A percentile compares a stretch with the other conserved stretches of the same genome.
Conservation (phyloP, 2,888 invertebrate species). For the Nipponacmea schrenckii region DNA sequence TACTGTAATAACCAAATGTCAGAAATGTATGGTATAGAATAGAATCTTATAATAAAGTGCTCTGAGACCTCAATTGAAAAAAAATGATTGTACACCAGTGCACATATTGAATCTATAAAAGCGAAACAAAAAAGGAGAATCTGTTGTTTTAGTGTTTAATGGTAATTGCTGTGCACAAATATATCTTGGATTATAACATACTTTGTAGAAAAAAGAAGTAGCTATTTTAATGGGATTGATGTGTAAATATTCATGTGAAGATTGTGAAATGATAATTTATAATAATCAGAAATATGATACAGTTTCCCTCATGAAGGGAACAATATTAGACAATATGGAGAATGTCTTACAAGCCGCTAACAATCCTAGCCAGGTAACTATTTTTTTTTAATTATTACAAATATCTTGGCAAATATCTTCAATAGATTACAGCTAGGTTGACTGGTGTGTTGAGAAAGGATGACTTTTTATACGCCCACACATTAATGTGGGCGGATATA, state of each 20-base stretch:
- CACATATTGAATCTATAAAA: no score
- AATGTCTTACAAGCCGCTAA: conserved; percentile 35
- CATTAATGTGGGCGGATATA: no score
- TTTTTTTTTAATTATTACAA: neutral
- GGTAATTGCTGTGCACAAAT: neutral
- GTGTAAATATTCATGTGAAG: conserved; percentile 69
- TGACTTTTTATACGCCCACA: no score
- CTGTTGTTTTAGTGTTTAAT: neutral
- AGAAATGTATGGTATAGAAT: no score
- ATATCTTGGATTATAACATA: neutral
- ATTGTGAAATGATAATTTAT: conserved; percentile 60
- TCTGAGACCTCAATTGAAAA: no score
- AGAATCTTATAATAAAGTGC: no score
- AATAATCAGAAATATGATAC: conserved; percentile 61
- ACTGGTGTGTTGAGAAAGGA: no score
- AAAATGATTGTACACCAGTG: no score
- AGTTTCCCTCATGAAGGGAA: conserved; percentile 64
- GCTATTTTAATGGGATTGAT: conserved; percentile 67
- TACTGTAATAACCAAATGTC: no score
- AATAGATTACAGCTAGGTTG: no score
- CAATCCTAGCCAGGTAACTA: conserved; percentile 5
- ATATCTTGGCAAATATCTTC: no score
- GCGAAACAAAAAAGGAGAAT: no score
- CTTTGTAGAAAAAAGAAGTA: conserved; percentile 60
- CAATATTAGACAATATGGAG: conserved; percentile 66